Evolutionary conservation across 2,113 vertebrate genomes (phyloP).

Genomic region (Indicator indicator): DNA sequence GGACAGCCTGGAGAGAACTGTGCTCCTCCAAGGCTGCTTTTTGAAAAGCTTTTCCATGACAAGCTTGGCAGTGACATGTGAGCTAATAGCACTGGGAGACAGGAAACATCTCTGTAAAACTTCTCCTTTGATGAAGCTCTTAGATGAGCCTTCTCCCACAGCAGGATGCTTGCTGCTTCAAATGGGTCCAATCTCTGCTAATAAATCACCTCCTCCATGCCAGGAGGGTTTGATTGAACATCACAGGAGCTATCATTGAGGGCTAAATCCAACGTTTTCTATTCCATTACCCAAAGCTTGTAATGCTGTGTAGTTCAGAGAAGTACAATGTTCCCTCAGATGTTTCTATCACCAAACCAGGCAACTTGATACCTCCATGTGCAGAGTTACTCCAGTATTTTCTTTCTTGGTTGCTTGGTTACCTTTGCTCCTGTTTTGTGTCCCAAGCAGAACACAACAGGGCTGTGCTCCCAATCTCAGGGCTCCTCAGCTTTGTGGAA

Average conservation of each 20-base stretch:
- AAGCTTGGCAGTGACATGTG: neutral
- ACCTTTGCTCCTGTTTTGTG: neutral
- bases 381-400: neutral
- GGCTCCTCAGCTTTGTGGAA: neutral
- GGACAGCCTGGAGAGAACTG: neutral
- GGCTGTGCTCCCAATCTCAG: fast-evolving
- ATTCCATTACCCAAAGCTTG: neutral
- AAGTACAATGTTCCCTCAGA: neutral
- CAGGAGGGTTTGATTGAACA: neutral
- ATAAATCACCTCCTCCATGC: neutral
- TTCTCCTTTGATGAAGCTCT: neutral
- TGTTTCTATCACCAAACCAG: fast-evolving
- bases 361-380: neutral
- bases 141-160: neutral
- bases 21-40: neutral
- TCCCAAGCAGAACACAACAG: neutral
- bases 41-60: neutral
- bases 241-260: neutral
- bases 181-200: neutral
- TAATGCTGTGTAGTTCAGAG: neutral
- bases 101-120: neutral
- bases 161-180: neutral
- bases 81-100: neutral
- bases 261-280: neutral
- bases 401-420: neutral